Evolutionary conservation across 1,140 invertebrate species (phyloP).

Genomic region (Helicoverpa zea): DNA sequence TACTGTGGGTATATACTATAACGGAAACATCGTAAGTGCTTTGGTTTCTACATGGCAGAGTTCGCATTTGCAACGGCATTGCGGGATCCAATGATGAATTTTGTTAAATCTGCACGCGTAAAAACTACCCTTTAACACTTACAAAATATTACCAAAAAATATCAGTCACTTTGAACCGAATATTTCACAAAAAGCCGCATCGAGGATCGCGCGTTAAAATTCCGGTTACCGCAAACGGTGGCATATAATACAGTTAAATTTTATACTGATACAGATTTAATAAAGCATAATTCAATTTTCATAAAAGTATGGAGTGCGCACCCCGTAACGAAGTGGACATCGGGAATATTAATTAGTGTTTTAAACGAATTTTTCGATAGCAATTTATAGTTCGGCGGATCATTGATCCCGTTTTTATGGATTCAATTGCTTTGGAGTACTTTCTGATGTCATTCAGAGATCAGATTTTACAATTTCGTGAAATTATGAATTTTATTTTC

Average conservation of each 20-base stretch:
- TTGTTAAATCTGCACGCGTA: too few relatives aligned
- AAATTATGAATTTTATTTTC: too few relatives aligned
- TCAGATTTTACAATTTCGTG: too few relatives aligned
- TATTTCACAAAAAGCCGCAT: slow-evolving; percentile 14
- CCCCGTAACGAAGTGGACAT: slow-evolving; percentile 17
- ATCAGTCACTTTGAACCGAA: background rate
- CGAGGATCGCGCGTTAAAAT: slow-evolving; percentile 10
- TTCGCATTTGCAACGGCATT: too few relatives aligned
- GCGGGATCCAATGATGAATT: too few relatives aligned
- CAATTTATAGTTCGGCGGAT: background rate
- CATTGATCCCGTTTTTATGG: background rate
- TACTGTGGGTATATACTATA: too few relatives aligned
- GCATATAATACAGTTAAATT: slow-evolving; percentile 36
- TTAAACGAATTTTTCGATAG: slow-evolving; percentile 45
- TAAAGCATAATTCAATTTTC: slow-evolving; percentile 43
- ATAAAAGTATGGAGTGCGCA: slow-evolving; percentile 37
- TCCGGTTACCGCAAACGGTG: slow-evolving; percentile 18
- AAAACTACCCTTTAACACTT: too few relatives aligned
- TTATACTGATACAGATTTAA: slow-evolving; percentile 43
- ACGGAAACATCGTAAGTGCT: too few relatives aligned
- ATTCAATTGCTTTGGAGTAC: background rate
- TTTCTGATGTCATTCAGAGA: background rate
- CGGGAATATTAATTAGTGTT: slow-evolving; percentile 43
- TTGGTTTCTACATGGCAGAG: too few relatives aligned
- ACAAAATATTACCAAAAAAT: background rate